Conservation (phyloP, 2,797 vertebrate genomes). For the Tolypeutes matacus region DNA sequence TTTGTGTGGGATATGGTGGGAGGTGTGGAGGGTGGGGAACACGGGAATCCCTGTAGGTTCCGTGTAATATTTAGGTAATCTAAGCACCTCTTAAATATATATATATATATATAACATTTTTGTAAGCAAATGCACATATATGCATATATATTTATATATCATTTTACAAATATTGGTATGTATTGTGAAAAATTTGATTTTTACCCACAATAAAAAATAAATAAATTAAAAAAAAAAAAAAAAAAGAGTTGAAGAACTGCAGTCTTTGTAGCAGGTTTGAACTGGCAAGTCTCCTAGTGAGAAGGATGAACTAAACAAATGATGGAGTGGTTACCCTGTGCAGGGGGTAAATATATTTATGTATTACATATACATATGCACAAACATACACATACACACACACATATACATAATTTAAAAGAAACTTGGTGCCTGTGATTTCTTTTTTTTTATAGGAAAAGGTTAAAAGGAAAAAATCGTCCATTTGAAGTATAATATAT, state of each 20-base stretch:
- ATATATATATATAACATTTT: too few species aligned
- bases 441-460: background rate
- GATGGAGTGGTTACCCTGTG: background rate
- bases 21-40: too few species aligned
- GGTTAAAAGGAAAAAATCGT: background rate
- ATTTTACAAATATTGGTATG: too few species aligned
- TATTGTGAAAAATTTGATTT: too few species aligned
- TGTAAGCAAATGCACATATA: too few species aligned
- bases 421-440: background rate
- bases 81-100: too few species aligned
- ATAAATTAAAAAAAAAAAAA: too few species aligned
- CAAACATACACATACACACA: accelerated
- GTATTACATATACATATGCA: background rate
- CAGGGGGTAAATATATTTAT: background rate
- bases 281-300: background rate
- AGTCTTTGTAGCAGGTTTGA: background rate
- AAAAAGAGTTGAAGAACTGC: background rate
- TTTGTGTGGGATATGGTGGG: too few species aligned
- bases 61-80: too few species aligned
- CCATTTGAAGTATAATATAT: background rate
- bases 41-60: too few species aligned
- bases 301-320: background rate
- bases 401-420: background rate
- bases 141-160: too few species aligned
- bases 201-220: too few species aligned